Conservation (phyloP, 2,888 invertebrate species). For the Sthenelais limicola region DNA sequence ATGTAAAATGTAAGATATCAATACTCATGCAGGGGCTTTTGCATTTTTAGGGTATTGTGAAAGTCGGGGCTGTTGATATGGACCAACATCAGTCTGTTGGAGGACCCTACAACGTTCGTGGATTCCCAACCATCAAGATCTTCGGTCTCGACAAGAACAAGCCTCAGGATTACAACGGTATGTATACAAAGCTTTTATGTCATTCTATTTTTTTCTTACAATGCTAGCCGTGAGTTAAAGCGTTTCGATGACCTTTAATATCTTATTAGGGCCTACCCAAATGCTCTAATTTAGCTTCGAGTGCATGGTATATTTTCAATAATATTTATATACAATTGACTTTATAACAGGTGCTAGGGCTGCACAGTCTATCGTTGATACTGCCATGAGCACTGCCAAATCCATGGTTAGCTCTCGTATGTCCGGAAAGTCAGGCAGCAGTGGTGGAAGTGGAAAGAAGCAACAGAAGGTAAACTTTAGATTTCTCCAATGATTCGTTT, state of each 20-base stretch:
- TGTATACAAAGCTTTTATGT: too few species aligned
- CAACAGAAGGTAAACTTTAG: background rate
- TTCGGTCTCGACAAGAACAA: slow-evolving; percentile 88
- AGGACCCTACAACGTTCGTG: slow-evolving; percentile 85
- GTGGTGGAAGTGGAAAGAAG: slow-evolving; percentile 58
- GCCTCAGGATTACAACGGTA: slow-evolving; percentile 86
- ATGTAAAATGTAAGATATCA: background rate
- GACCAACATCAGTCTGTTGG: slow-evolving; percentile 89
- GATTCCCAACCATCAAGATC: slow-evolving; percentile 97
- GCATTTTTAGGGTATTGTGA: slow-evolving; percentile 83
- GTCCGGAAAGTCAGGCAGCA: slow-evolving; percentile 74
- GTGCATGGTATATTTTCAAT: too few species aligned
- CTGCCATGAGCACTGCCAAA: slow-evolving; percentile 84
- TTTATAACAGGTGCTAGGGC: slow-evolving; percentile 79
- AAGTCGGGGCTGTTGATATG: slow-evolving; percentile 94
- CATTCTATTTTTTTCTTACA: too few species aligned
- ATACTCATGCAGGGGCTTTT: background rate
- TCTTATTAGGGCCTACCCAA: too few species aligned
- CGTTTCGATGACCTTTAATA: too few species aligned
- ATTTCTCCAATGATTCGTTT: background rate
- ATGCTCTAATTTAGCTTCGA: too few species aligned
- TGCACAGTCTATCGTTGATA: slow-evolving; percentile 89
- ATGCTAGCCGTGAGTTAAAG: too few species aligned
- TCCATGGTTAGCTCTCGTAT: slow-evolving; percentile 82
- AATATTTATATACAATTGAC: background rate